A percentile compares a stretch with the other conserved stretches of the same genome.
These are phyloP conservation scores for Graphium colonna DNA, from an alignment of 2,888 invertebrate genomes.

Conservation along the genomic window DNA sequence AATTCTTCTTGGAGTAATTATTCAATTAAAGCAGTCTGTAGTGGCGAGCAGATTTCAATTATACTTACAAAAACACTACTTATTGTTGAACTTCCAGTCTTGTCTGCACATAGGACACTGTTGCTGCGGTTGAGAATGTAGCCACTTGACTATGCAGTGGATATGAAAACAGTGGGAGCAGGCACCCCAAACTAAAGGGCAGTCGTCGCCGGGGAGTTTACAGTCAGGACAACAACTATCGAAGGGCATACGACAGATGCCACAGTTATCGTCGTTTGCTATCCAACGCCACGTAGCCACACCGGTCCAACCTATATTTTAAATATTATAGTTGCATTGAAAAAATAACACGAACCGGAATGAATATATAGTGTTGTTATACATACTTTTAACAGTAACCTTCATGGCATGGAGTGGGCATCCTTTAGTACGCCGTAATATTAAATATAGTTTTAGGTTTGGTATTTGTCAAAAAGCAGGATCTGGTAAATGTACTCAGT, in stretches of 20 bases:
- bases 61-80: slow-evolving; percentile 53
- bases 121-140: slow-evolving; percentile 94
- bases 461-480: no score
- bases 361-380: background rate
- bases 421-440: background rate
- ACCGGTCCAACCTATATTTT: slow-evolving; percentile 89
- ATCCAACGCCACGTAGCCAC: slow-evolving; percentile 99
- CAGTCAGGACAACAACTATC: slow-evolving; percentile 99
- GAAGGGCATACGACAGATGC: slow-evolving; percentile 99
- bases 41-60: no score
- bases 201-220: slow-evolving; percentile 98
- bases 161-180: slow-evolving; percentile 99
- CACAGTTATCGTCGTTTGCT: slow-evolving; percentile 99
- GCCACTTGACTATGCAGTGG: slow-evolving; percentile 99
- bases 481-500: no score
- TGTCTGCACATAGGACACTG: slow-evolving; percentile 98
- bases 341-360: background rate
- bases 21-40: no score
- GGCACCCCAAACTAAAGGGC: slow-evolving; percentile 98
- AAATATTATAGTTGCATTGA: slow-evolving; percentile 3
- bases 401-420: slow-evolving; percentile 66
- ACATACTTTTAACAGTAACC: slow-evolving; percentile 82
- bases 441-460: background rate
- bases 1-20: no score
- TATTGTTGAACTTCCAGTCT: slow-evolving; percentile 98